Conservation (phyloP, 2,113 vertebrate genomes). For the Nannobrachium achirus region DNA sequence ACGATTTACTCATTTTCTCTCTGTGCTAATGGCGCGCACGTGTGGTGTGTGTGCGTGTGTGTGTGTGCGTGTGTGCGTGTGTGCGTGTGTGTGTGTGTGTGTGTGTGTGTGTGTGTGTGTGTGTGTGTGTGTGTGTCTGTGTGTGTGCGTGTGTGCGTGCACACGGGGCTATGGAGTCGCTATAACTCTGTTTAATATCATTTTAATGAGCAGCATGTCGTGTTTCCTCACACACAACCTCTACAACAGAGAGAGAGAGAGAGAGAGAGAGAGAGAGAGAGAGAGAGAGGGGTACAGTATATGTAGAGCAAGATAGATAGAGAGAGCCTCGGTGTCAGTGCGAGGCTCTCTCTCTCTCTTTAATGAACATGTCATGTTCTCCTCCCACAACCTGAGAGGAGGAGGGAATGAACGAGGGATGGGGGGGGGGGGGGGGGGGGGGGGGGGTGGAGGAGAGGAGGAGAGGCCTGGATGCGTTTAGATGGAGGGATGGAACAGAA, state of each 20-base stretch:
- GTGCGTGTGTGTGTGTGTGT: not conserved
- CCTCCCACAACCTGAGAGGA: not conserved
- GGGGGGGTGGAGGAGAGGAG: not conserved
- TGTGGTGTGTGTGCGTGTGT: not conserved
- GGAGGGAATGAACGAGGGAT: not conserved
- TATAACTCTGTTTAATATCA: too few relatives aligned
- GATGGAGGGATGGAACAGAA: too few relatives aligned
- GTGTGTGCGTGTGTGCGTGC: too few relatives aligned
- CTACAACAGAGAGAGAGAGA: not conserved
- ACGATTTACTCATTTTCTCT: too few relatives aligned
- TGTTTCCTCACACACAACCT: too few relatives aligned
- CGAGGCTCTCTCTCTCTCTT: too few relatives aligned
- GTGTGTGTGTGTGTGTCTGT: too few relatives aligned
- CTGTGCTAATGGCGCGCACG: not conserved
- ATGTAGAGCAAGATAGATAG: not conserved
- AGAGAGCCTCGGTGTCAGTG: not conserved
- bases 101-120: too few relatives aligned
- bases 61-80: not conserved
- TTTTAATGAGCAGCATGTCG: too few relatives aligned
- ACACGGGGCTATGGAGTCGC: too few relatives aligned
- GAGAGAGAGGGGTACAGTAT: not conserved
- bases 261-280: not conserved
- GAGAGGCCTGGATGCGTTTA: too few relatives aligned
- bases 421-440: not conserved
- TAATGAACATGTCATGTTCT: too few relatives aligned